Evolutionary conservation across 2,113 vertebrate genomes (phyloP), one percentile per base, ranked within the genome.

Genomic region (Fukomys damarensis): DNA sequence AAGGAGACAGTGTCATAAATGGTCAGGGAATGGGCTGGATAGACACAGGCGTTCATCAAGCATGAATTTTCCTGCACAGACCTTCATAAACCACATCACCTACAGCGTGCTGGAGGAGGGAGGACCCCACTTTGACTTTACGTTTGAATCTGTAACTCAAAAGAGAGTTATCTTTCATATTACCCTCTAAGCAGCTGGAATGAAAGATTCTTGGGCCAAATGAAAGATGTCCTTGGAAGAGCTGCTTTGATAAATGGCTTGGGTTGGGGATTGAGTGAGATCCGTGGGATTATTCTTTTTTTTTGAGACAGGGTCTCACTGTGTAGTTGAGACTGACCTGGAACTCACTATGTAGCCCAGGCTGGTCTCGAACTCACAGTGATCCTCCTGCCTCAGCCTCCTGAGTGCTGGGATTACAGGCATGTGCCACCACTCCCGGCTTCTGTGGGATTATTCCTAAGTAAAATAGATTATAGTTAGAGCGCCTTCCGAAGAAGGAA

Each of bases 191-290:
- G 81, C 38, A 52, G 46, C 76, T 91, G 46, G 70, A 94, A 88
- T 56, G n/a, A 87, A 97, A 96, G 89, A 54, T 84, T 96, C 92
- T 93, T 96, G 76, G 86, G 90, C 76, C 35, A 81, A 79, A 87
- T 61, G 76, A 92, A 35, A 90, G 86, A 88, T 93, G 46, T 61
- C 30, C 59, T 95, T 97, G 70, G 89, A 89, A 90, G 80, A 90
- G 49, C 49, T 49, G 43, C 81, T 93, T 87, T 94, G 97, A 95
- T 95, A 90, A 87, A 86, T 90, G 86, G 22, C 74, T 89, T 81
- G 43, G 83, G 72, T 65, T 97, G 83, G 66, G 68, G 76, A 81
- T 65, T 89, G 97, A 52, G 68, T 38, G 93, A 95, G 81, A 82
- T 83, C 70, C 72, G 30, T 77, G 65, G 74, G 92, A 89, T 95